Evolutionary conservation across 2,113 vertebrate species (phyloP).

Genomic region (Hippocampus mohnikei): DNA sequence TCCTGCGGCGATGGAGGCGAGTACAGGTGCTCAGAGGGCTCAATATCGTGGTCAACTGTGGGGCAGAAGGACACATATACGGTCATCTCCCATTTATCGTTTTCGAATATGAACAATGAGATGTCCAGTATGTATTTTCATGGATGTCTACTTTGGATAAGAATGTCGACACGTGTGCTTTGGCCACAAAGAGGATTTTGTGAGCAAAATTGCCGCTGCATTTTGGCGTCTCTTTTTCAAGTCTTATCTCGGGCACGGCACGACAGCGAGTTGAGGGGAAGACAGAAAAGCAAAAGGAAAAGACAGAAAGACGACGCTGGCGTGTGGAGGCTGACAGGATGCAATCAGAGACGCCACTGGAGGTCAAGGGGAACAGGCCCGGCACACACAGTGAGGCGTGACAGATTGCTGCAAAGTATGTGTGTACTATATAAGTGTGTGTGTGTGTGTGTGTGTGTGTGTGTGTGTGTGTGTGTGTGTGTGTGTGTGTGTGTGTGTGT

Average conservation of each 20-base stretch:
- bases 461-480: conserved; percentile 25
- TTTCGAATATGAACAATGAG: too few relatives aligned
- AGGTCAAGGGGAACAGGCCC: conserved; percentile 30
- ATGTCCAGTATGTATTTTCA: too few relatives aligned
- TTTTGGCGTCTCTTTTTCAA: not conserved
- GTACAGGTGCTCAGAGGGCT: conserved; percentile 81
- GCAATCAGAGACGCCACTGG: conserved; percentile 9
- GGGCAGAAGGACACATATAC: conserved; percentile 28
- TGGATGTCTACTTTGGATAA: too few relatives aligned
- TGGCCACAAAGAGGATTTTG: too few relatives aligned
- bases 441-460: too few relatives aligned
- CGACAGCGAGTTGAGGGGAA: conserved; percentile 44
- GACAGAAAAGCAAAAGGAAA: not conserved
- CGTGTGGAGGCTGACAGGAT: conserved; percentile 2
- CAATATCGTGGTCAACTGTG: conserved; percentile 84
- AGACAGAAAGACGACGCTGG: not conserved
- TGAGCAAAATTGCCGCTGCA: too few relatives aligned
- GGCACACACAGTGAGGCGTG: conserved; percentile 12
- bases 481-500: too few relatives aligned
- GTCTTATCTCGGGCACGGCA: too few relatives aligned
- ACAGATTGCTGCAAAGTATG: conserved; percentile 16
- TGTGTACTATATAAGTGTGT: conserved; percentile 6
- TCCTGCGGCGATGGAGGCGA: conserved; percentile 69
- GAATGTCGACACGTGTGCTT: too few relatives aligned
- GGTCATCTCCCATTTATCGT: too few relatives aligned